Percentiles rank a stretch among this genome's conserved stretches.
Evolutionary conservation across 1,140 invertebrate genomes (phyloP).

Genomic region (Orchesella cincta): DNA sequence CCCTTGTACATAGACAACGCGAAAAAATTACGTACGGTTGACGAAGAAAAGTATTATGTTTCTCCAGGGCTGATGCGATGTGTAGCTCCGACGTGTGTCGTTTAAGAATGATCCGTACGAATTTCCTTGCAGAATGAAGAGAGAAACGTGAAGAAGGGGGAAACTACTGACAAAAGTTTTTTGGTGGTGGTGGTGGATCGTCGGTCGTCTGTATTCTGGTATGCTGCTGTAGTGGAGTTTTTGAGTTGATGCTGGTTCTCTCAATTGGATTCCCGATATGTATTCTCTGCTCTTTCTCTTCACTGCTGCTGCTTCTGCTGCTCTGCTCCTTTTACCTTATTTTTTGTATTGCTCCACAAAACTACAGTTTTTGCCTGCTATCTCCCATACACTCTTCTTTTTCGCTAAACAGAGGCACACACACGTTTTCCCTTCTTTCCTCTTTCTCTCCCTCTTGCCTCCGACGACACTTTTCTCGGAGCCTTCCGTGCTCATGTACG

Average conservation of each 20-base stretch:
- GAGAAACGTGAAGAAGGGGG: not conserved
- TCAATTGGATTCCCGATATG: not conserved
- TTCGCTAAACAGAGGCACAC: too few species aligned
- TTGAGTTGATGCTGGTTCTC: not conserved
- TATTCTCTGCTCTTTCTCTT: not conserved
- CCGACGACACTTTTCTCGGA: slow-evolving; percentile 15
- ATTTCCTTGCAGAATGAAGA: not conserved
- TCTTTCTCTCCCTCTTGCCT: not conserved
- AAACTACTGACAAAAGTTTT: not conserved
- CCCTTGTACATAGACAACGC: too few species aligned
- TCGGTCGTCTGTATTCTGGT: not conserved
- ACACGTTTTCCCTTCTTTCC: not conserved
- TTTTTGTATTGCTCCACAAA: not conserved
- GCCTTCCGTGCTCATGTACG: slow-evolving; percentile 17
- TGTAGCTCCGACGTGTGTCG: too few species aligned
- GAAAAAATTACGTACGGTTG: too few species aligned
- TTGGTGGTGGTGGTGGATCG: not conserved
- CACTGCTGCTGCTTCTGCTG: not conserved
- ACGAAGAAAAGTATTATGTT: too few species aligned
- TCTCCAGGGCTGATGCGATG: too few species aligned
- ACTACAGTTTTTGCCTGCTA: too few species aligned
- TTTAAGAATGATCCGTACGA: too few species aligned
- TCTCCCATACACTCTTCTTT: too few species aligned
- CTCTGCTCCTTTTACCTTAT: not conserved
- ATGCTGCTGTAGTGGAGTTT: not conserved